phyloP scores from a whole-genome alignment of 2,113 vertebrate genomes.

The Vulpes lagopus region DNA sequence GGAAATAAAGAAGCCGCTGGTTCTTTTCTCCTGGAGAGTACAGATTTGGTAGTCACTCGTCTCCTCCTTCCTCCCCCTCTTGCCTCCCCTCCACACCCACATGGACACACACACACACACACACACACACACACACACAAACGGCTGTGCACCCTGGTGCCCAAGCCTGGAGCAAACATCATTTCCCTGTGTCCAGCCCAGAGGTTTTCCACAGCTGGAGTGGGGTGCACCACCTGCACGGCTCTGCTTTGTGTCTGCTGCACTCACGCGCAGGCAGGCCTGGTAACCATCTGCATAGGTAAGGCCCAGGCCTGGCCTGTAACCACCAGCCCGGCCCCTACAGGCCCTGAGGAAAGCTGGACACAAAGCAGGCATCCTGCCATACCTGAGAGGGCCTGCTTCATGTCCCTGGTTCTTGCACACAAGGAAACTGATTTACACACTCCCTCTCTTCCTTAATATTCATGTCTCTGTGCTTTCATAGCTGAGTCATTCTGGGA shows the following conservation, averaged over 20 bases:
- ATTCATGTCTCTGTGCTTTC: slow-evolving; percentile 36
- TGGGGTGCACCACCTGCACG: slow-evolving; percentile 84
- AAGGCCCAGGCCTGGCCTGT: slow-evolving; percentile 75
- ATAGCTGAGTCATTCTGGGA: slow-evolving; percentile 31
- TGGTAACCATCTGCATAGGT: slow-evolving; percentile 86
- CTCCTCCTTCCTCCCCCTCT: neutral
- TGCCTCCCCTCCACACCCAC: neutral
- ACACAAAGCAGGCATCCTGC: slow-evolving; percentile 86
- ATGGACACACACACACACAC: neutral
- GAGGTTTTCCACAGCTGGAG: slow-evolving; percentile 78
- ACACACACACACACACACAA: neutral
- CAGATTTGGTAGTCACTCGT: neutral
- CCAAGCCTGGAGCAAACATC: neutral
- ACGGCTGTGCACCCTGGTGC: too few species aligned
- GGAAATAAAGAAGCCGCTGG: neutral
- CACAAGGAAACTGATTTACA: neutral
- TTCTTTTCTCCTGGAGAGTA: neutral
- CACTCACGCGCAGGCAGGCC: slow-evolving; percentile 75
- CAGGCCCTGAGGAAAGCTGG: slow-evolving; percentile 81
- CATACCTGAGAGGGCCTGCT: slow-evolving; percentile 85
- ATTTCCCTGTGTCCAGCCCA: slow-evolving; percentile 65
- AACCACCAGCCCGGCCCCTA: slow-evolving; percentile 81
- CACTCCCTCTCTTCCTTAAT: neutral
- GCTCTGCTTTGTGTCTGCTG: slow-evolving; percentile 85
- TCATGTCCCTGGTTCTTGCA: slow-evolving; percentile 75